Percentiles rank a stretch among this genome's conserved stretches.
phyloP scores from a whole-genome alignment of 2,888 invertebrate genomes.

The Tachina lurida region DNA sequence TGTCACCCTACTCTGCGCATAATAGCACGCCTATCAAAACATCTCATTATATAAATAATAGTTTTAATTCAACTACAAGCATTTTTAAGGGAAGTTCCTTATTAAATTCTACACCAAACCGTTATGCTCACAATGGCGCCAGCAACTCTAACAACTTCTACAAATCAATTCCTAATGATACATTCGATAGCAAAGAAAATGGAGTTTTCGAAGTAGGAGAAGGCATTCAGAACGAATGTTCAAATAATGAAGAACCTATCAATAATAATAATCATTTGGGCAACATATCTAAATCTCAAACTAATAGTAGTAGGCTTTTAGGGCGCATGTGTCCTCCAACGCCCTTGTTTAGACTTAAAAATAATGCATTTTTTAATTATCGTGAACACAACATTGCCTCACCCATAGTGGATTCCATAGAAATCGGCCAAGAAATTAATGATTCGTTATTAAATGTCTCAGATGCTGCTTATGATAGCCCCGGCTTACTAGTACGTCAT shows the following conservation, averaged over 20 bases:
- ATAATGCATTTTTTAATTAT: conserved; percentile 77
- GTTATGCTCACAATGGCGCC: conserved; percentile 44
- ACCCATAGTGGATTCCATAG: conserved; percentile 57
- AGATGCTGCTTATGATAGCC: conserved; percentile 73
- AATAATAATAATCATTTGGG: conserved; percentile 72
- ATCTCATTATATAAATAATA: conserved; percentile 38
- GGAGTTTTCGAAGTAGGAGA: conserved; percentile 70
- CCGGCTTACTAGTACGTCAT: conserved; percentile 81
- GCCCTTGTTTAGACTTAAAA: conserved; percentile 72
- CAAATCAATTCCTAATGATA: conserved; percentile 48
- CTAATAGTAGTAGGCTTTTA: conserved; percentile 26
- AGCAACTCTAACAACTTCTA: conserved; percentile 44
- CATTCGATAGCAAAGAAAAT: conserved; percentile 71
- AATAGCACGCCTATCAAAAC: conserved; percentile 74
- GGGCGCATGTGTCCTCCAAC: conserved; percentile 68
- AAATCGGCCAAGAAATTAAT: not conserved
- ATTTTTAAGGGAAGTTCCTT: conserved; percentile 71
- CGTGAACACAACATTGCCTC: conserved; percentile 75
- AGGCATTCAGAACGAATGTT: not conserved
- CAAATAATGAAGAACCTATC: conserved; percentile 43
- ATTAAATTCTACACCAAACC: conserved; percentile 73
- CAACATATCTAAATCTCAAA: conserved; percentile 17
- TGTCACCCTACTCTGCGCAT: conserved; percentile 74
- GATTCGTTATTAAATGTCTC: conserved; percentile 60
- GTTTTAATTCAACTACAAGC: conserved; percentile 57